These are phyloP conservation scores for Polyommatus icarus DNA, from an alignment of 2,888 invertebrate genomes.

Conservation along the genomic window DNA sequence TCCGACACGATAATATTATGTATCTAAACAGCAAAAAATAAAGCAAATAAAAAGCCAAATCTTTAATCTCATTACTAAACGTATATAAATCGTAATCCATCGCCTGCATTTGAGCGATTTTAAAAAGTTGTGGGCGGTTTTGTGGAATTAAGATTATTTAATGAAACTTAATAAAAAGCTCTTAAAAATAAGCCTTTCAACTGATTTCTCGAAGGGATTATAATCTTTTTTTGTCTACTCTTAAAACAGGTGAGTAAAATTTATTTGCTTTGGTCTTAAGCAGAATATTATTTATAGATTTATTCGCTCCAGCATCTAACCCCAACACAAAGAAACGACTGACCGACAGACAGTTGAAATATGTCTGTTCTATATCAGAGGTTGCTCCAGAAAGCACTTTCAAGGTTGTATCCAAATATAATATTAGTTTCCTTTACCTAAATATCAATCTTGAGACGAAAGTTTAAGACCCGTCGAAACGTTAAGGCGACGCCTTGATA, in stretches of 20 bases:
- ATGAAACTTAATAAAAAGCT: background rate
- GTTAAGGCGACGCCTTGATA: too few species aligned
- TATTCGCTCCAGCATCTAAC: too few species aligned
- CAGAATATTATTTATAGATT: background rate
- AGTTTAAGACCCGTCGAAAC: too few species aligned
- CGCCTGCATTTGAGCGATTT: background rate
- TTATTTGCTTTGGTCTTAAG: background rate
- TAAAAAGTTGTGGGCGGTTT: background rate
- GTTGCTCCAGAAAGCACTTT: background rate
- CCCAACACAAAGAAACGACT: background rate
- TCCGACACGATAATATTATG: too few species aligned
- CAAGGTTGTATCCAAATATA: background rate
- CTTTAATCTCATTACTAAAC: background rate
- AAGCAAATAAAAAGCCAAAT: background rate
- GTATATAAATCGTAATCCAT: slow-evolving; percentile 1
- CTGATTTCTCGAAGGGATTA: background rate
- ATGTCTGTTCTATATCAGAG: background rate
- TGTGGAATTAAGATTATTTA: background rate
- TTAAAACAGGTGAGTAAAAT: too few species aligned
- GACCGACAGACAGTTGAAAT: background rate
- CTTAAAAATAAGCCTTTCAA: background rate
- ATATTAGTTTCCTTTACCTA: background rate
- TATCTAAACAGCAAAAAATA: background rate
- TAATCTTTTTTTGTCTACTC: background rate
- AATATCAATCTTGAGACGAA: too few species aligned